These are phyloP conservation scores for Diplazon laetatorius DNA, from an alignment of 2,888 invertebrate genomes.

Conservation along the genomic window DNA sequence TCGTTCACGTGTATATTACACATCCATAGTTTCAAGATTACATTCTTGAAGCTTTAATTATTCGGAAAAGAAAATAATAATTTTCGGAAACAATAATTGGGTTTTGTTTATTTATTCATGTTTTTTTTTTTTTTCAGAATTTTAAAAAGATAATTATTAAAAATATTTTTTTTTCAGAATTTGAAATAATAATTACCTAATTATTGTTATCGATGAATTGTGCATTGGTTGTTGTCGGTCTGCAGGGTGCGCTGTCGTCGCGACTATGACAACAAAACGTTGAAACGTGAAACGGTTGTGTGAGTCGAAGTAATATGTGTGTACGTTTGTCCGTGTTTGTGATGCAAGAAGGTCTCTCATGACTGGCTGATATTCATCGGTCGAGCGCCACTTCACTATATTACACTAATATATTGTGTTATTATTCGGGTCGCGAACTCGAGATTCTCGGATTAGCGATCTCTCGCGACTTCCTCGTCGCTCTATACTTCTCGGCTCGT, in stretches of 20 bases:
- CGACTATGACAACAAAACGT: not conserved
- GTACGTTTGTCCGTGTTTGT: constrained; percentile 36
- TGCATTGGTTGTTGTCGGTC: too few relatives aligned
- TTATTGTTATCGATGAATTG: too few relatives aligned
- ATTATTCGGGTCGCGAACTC: constrained; percentile 73
- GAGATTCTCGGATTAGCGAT: constrained; percentile 70
- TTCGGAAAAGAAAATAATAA: too few relatives aligned
- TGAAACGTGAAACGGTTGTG: not conserved
- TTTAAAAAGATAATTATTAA: too few relatives aligned
- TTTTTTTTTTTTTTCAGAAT: too few relatives aligned
- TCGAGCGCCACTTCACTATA: constrained; percentile 69
- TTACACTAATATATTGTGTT: constrained; percentile 74
- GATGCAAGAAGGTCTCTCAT: constrained; percentile 50
- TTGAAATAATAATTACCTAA: too few relatives aligned
- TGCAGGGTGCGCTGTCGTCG: not conserved
- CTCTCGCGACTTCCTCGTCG: constrained; percentile 50
- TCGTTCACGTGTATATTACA: too few relatives aligned
- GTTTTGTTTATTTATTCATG: too few relatives aligned
- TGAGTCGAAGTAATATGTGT: not conserved
- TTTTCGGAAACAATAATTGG: too few relatives aligned
- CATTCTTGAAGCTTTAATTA: too few relatives aligned
- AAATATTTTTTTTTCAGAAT: too few relatives aligned
- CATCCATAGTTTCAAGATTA: too few relatives aligned
- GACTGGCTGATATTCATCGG: constrained; percentile 68
- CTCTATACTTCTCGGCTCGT: constrained; percentile 47